Percentiles rank a stretch among this genome's conserved stretches.
phyloP scores from a whole-genome alignment of 53 echinoderm and acorn worm genomes.

The Arbacia lixula region DNA sequence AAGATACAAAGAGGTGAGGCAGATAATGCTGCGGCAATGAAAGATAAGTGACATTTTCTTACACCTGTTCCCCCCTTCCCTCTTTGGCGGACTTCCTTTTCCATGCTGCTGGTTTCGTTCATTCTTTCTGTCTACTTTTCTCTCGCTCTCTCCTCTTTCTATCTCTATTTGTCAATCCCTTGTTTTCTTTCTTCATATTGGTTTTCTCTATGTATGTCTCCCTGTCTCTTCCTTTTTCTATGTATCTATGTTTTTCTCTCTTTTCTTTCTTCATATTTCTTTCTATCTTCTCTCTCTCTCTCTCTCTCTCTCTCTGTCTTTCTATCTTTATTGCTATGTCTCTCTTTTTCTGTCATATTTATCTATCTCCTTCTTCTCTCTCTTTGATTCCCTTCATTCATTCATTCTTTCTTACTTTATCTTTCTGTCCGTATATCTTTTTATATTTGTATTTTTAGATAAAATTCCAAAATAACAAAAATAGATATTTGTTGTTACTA shows the following conservation, averaged over 20 bases:
- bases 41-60: neutral
- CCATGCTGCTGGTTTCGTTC: neutral
- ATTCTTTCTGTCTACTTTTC: neutral
- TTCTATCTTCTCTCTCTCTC: too few relatives aligned
- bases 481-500: too few relatives aligned
- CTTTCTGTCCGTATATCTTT: too few relatives aligned
- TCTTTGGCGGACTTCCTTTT: neutral
- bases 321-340: neutral
- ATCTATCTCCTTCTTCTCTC: neutral
- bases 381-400: neutral
- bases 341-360: neutral
- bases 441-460: too few relatives aligned
- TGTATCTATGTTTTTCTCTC: too few relatives aligned
- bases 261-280: neutral
- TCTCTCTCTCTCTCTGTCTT: too few relatives aligned
- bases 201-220: neutral
- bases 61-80: neutral
- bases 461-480: too few relatives aligned
- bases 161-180: neutral
- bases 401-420: neutral
- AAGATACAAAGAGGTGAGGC: conserved; percentile 71
- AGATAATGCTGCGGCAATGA: neutral
- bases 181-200: neutral
- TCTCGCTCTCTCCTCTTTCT: neutral
- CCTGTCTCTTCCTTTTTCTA: too few relatives aligned